Base-by-base conservation (phyloP, 2,888 invertebrate genomes). In the Anthoptus insignis region DNA sequence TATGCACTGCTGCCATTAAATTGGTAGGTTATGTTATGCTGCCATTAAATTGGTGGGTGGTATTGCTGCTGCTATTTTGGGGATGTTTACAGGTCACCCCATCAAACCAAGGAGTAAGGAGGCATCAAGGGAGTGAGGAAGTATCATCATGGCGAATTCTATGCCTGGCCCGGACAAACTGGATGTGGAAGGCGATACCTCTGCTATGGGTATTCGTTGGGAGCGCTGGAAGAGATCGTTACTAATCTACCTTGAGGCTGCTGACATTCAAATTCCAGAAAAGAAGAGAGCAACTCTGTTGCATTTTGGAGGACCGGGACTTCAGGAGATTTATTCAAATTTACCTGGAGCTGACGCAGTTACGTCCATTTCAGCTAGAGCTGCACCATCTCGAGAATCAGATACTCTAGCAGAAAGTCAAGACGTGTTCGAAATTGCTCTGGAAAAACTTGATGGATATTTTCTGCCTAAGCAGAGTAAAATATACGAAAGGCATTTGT, bases 151-250 rank as follows among this genome's bases (percentile, higher is more conserved):
- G 47, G 22, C 22, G 5, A 47, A 47, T 47, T 22, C 11, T 47
- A 47, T 47, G 47, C 47, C 47, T 22, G 47, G 22, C 3, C 47
- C 47, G 22, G 47, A 47, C 47, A 47, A 22, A 22, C 13, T 47
- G 47, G 47, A 47, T 22, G 21, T 50, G 13, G 27, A 50, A 34
- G 52, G 52, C 14, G 32, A 52, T 52, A 52, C 32, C 19, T 52
- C 52, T 27, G n/a, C 52, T 52, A 32, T 52, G n/a, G 52, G 52
- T 52, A 52, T 52, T 52, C 52, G 32, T 34, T 52, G 52, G 52
- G 52, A 52, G 19, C 52, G 52, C 19, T 52, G 52, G 52, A 52
- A 52, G 27, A 52, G 52, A 13, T 52, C 52, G 0, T 21, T 21
- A 2, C 11, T 34, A 2, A 53, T 53, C 1, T 53, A 53, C 21